phyloP scores from a whole-genome alignment of 2,888 invertebrate species.

The Cosmorhoe ocellata region DNA sequence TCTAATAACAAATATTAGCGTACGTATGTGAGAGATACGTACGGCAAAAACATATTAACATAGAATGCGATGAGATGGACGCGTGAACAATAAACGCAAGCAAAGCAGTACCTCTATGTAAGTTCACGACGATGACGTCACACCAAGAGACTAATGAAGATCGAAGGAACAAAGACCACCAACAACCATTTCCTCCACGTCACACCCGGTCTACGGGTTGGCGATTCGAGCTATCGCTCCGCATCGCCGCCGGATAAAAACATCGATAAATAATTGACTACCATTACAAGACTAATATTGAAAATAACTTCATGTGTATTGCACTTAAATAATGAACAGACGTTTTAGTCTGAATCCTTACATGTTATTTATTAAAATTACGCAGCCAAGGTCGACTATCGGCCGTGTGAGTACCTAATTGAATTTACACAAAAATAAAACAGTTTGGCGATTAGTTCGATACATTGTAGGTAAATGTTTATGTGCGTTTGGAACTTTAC shows the following conservation, averaged over 20 bases:
- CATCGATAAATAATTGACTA: slow-evolving; percentile 25
- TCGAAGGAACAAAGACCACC: neutral
- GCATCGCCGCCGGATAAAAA: slow-evolving; percentile 1
- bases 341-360: slow-evolving; percentile 15
- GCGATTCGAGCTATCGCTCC: neutral
- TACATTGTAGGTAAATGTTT: too few species aligned
- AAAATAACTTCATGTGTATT: slow-evolving; percentile 24
- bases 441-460: neutral
- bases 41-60: neutral
- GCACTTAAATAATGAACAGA: slow-evolving; percentile 29
- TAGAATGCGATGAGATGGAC: neutral
- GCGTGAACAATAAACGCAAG: slow-evolving; percentile 9
- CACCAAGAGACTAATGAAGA: too few species aligned
- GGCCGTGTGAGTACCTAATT: neutral
- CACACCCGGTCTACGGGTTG: too few species aligned
- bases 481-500: too few species aligned
- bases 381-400: neutral
- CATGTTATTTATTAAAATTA: neutral
- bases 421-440: neutral
- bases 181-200: neutral
- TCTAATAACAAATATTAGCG: neutral
- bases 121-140: too few species aligned
- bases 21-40: neutral
- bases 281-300: slow-evolving; percentile 19
- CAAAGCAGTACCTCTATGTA: too few species aligned